phyloP scores from a whole-genome alignment of 2,888 invertebrate species.

The Ormyrus thymus region DNA sequence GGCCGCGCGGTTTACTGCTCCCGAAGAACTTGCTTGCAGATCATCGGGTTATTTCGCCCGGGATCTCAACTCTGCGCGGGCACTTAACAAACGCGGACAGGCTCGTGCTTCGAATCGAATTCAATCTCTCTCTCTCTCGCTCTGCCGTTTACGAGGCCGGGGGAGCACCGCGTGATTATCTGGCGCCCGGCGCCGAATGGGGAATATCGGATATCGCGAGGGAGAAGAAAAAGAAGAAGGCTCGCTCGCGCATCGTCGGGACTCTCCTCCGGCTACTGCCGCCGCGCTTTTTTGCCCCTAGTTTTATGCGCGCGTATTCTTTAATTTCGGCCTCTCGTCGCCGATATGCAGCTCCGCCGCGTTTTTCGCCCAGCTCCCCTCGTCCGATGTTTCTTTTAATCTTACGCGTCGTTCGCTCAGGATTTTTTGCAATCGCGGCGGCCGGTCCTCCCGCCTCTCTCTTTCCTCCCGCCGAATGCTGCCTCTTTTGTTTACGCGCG shows the following conservation, averaged over 20 bases:
- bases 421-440: conserved; percentile 36
- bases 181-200: not conserved
- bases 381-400: conserved; percentile 29
- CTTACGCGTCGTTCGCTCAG: not conserved
- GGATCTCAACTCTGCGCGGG: too few relatives aligned
- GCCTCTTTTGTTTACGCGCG: not conserved
- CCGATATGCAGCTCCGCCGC: not conserved
- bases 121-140: not conserved
- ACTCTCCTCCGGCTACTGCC: not conserved
- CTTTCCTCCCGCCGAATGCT: too few relatives aligned
- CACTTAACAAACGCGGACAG: not conserved
- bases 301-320: not conserved
- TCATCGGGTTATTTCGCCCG: too few relatives aligned
- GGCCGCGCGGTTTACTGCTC: conserved; percentile 24
- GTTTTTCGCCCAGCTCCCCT: not conserved
- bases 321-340: not conserved
- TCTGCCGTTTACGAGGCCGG: not conserved
- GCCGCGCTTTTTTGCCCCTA: not conserved
- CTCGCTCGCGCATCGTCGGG: conserved; percentile 7
- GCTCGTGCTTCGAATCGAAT: not conserved
- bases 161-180: too few relatives aligned
- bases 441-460: too few relatives aligned
- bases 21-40: not conserved
- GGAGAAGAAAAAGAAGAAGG: too few relatives aligned
- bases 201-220: not conserved